These are phyloP conservation scores for Aplidium turbinatum DNA, from an alignment of 23 tunicate genomes.

Conservation along the genomic window DNA sequence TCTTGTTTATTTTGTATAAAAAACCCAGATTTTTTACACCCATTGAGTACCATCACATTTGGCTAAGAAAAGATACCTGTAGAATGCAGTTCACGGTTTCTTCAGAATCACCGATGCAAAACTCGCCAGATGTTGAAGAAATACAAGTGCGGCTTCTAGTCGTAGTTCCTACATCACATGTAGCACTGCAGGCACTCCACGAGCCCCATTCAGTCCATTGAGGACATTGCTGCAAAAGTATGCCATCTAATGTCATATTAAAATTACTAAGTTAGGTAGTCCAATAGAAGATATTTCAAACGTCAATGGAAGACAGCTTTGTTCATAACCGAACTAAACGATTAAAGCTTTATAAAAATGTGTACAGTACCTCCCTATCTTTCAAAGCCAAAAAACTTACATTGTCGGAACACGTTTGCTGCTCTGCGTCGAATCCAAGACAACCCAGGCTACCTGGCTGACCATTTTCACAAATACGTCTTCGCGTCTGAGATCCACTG, in stretches of 20 bases:
- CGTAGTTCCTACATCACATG: conserved; percentile 51
- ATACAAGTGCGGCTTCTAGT: conserved; percentile 28
- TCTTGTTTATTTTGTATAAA: no score
- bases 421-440: conserved; percentile 16
- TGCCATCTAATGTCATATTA: background rate
- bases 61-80: background rate
- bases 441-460: conserved; percentile 22
- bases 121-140: background rate
- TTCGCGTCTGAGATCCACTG: conserved; percentile 18
- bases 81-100: background rate
- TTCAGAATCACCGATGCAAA: background rate
- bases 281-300: background rate
- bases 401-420: conserved; percentile 31
- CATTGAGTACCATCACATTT: background rate
- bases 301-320: background rate
- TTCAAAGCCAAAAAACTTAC: conserved; percentile 7
- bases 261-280: background rate
- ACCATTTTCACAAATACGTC: conserved; percentile 40
- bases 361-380: background rate
- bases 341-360: background rate
- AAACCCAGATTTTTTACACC: no score
- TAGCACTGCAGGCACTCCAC: conserved; percentile 59
- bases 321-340: background rate
- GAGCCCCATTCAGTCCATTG: conserved; percentile 63
- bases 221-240: conserved; percentile 58